Percentiles rank a stretch among this genome's conserved stretches.
phyloP scores from a whole-genome alignment of 2,113 vertebrate species.

The Engraulis encrasicolus region DNA sequence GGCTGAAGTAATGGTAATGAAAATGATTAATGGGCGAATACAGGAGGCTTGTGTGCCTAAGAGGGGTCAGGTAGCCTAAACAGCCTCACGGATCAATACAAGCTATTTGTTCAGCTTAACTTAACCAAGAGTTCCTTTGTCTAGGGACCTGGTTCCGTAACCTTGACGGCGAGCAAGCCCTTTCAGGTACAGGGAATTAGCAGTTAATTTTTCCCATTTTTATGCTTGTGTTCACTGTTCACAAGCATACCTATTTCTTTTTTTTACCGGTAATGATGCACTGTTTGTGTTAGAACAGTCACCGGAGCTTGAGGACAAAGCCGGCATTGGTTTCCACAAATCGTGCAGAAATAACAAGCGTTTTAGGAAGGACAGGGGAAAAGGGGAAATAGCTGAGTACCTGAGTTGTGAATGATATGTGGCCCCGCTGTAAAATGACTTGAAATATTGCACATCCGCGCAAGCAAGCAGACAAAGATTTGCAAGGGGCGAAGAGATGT shows the following conservation, averaged over 20 bases:
- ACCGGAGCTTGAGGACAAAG: neutral
- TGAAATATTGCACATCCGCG: constrained; percentile 34
- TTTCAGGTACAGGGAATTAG: neutral
- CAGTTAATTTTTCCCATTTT: neutral
- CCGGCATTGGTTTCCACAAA: neutral
- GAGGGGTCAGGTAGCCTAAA: neutral
- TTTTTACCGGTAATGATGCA: neutral
- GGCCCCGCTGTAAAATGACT: constrained; percentile 43
- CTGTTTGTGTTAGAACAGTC: neutral
- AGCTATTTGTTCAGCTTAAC: neutral
- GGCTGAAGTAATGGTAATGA: too few relatives aligned
- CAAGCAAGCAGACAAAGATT: constrained; percentile 18
- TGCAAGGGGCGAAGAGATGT: constrained; percentile 12
- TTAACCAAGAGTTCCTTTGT: neutral
- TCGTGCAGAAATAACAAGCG: neutral
- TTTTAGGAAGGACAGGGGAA: neutral
- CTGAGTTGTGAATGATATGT: neutral
- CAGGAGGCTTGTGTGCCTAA: neutral
- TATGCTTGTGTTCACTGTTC: neutral
- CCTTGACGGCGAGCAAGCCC: neutral
- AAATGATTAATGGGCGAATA: too few relatives aligned
- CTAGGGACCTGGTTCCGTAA: neutral
- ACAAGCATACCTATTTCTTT: neutral
- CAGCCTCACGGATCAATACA: neutral
- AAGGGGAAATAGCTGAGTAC: neutral